These are phyloP conservation scores for Toxotes jaculatrix DNA, from an alignment of 2,113 vertebrate species.

Conservation along the genomic window DNA sequence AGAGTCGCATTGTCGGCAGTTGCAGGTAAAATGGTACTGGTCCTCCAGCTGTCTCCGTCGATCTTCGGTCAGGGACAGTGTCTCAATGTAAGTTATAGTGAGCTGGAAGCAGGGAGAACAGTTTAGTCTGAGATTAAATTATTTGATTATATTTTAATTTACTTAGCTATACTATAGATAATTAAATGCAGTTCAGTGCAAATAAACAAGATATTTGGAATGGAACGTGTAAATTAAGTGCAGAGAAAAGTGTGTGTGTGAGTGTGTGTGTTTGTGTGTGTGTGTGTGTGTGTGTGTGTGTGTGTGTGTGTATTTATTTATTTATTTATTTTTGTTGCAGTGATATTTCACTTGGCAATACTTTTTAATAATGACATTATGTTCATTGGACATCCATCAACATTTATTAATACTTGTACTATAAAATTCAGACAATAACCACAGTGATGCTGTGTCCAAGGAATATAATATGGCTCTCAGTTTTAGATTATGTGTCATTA, in stretches of 20 bases:
- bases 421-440: constrained; percentile 4
- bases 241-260: constrained; percentile 8
- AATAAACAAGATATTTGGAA: neutral
- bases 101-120: constrained; percentile 60
- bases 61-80: constrained; percentile 62
- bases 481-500: constrained; percentile 1
- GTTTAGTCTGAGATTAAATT: neutral
- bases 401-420: constrained; percentile 14
- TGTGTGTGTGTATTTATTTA: neutral
- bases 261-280: constrained; percentile 15
- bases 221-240: neutral
- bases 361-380: constrained; percentile 17
- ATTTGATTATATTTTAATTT: neutral
- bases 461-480: neutral
- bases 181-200: neutral
- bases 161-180: neutral
- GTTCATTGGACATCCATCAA: constrained; percentile 9
- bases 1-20: constrained; percentile 67
- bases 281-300: constrained; percentile 22
- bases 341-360: constrained; percentile 39
- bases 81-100: constrained; percentile 77
- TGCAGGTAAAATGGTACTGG: constrained; percentile 77
- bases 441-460: neutral
- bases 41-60: constrained; percentile 72
- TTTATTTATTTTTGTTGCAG: constrained; percentile 10